Base-by-base conservation (phyloP, 2,113 vertebrate genomes). In the Tiliqua scincoides region DNA sequence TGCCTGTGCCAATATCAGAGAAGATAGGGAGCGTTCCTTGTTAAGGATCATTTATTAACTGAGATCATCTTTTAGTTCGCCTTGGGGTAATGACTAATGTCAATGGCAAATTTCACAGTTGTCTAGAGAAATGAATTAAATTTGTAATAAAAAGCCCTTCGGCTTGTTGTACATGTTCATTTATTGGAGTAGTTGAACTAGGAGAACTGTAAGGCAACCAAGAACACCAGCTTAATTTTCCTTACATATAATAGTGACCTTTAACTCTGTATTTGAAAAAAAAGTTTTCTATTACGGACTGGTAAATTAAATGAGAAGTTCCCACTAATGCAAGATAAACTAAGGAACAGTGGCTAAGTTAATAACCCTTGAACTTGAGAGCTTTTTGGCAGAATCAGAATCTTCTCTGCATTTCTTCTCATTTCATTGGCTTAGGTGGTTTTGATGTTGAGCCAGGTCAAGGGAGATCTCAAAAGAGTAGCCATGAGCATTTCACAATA, bases 41-140 rank as follows among this genome's bases (percentile, higher is more conserved):
- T 99, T 98, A 99, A 98, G 97, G 97, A 98, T 98, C 98, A 98
- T 98, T 98, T 99, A 98, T 98, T 98, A 99, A 98, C 98, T 97
- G 97, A 98, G 98, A 99, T 99, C 98, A 98, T 99, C 98, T 99
- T 98, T 98, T 97, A 96, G 97, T 98, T 97, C 96, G 98, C 98
- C 98, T 97, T 96, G 96, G 98, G 98, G 97, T 98, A 98, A 98
- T 98, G 97, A 98, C 98, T 98, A 98, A 99, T 98, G 98, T 99
- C 98, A 98, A 98, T 97, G 98, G 98, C 97, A 97, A 97, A 99
- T 99, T 98, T 99, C 98, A 99, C 98, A 99, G 98, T 99, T 98
- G 98, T 99, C 98, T 98, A 98, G 98, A 98, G 98, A 99, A 98
- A 99, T 98, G 97, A 98, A 99, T 99, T 98, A 98, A 97, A 98